Evolutionary conservation across 2,797 vertebrate species (phyloP), one percentile per base, ranked within the genome.

Genomic region (Schizopygopsis pylzovi): DNA sequence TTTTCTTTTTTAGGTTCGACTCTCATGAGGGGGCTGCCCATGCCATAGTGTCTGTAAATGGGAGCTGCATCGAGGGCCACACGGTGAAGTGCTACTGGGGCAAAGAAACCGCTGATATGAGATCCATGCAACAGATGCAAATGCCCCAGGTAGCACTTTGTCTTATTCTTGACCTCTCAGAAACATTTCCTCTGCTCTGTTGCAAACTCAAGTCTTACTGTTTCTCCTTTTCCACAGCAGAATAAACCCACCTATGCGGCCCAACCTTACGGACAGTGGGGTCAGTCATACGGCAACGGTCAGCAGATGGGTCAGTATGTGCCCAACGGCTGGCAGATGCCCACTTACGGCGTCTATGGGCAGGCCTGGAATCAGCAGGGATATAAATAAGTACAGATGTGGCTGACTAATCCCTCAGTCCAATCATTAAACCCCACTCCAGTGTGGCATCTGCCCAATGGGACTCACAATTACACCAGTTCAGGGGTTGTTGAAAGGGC

Each of bases 81-180:
- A 93, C 97, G 9, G 98, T 99, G 75, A 99, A 99, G 90, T 99
- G 98, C 91, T 99, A 98, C 91, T 99, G 98, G 98, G 98, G 98
- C 85, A 99, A 99, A 94, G 98, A 99, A 92, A 98, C 97, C 0
- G 96, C 98, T 0, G 98, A 99, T 93, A 96, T 96, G 93, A 98
- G 92, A 89, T 96, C 97, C 0, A 97, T 99, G 90, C 98, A 97
- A 90, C 98, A 99, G 96, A 92, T 96, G 92, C 93, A 93, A 37
- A 85, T 96, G 88, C 94, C 95, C 52, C 95, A 95, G 95, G 95
- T 96, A 93, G 4, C 47, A 18, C 33, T 37, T 68, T 45, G 28
- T 25, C n/a, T 8, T 71, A 33, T 28, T 33, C 13, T 37, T 15
- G 47, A 75, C 25, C 22, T 78, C 15, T 43, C 13, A 25, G 13